phyloP scores from a whole-genome alignment of 1,140 invertebrate genomes.

The Pantala flavescens region DNA sequence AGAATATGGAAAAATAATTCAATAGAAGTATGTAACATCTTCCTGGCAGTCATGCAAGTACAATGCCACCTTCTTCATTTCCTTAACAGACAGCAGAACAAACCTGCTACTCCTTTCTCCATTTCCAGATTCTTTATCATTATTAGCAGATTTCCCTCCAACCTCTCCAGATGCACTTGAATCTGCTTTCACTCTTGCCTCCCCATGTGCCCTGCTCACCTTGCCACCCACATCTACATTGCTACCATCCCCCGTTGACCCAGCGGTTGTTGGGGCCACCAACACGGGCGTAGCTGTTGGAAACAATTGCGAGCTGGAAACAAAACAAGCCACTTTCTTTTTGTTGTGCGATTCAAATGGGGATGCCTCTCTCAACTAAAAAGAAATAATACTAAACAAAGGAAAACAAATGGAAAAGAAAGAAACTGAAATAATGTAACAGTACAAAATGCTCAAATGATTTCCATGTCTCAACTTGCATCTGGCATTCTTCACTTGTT shows the following conservation, averaged over 20 bases:
- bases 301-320: slow-evolving; percentile 1
- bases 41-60: too few relatives aligned
- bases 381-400: neutral
- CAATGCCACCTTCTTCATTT: too few relatives aligned
- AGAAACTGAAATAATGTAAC: neutral
- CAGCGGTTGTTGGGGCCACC: neutral
- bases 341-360: neutral
- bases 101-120: neutral
- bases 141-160: neutral
- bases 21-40: too few relatives aligned
- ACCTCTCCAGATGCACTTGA: neutral
- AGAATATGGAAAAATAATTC: too few relatives aligned
- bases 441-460: too few relatives aligned
- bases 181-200: neutral
- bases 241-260: slow-evolving; percentile 5
- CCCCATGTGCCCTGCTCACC: neutral
- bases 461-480: too few relatives aligned
- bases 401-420: neutral
- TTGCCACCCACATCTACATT: neutral
- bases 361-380: neutral
- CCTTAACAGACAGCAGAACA: neutral
- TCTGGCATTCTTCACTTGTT: too few relatives aligned
- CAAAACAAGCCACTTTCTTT: slow-evolving; percentile 9
- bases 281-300: neutral
- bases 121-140: neutral